A percentile compares a stretch with the other conserved stretches of the same genome.
Conservation (phyloP, 2,113 vertebrate species). For the Sander vitreus region DNA sequence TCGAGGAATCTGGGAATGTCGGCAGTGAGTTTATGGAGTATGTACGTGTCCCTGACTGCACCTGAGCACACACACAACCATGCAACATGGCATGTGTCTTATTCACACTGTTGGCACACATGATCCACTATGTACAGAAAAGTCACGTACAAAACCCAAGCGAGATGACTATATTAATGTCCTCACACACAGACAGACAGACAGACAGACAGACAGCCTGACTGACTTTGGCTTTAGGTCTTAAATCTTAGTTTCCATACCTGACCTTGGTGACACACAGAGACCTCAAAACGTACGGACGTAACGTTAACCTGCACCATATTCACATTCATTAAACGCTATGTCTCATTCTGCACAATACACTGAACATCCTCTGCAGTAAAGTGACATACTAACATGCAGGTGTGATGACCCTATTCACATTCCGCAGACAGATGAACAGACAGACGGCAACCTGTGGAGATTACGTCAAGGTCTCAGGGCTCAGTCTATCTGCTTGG, state of each 20-base stretch:
- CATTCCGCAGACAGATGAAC: conserved; percentile 44
- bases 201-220: conserved; percentile 46
- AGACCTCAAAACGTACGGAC: conserved; percentile 19
- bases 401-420: conserved; percentile 60
- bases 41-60: conserved; percentile 45
- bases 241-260: conserved; percentile 46
- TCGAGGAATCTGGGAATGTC: conserved; percentile 67
- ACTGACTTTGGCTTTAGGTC: conserved; percentile 37
- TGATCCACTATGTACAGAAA: conserved; percentile 39
- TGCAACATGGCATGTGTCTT: conserved; percentile 40
- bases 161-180: conserved; percentile 38
- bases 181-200: conserved; percentile 46
- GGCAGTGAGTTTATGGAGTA: conserved; percentile 33
- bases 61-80: conserved; percentile 37
- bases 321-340: background rate
- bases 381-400: conserved; percentile 27
- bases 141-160: conserved; percentile 49
- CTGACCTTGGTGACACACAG: conserved; percentile 20
- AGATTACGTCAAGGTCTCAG: conserved; percentile 61
- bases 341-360: background rate
- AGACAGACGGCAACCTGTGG: conserved; percentile 31
- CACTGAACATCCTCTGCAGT: background rate
- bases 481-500: conserved; percentile 46
- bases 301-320: background rate
- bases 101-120: conserved; percentile 55